Evolutionary conservation across 2,113 vertebrate genomes (phyloP).

Genomic region (Indicator maculatus): DNA sequence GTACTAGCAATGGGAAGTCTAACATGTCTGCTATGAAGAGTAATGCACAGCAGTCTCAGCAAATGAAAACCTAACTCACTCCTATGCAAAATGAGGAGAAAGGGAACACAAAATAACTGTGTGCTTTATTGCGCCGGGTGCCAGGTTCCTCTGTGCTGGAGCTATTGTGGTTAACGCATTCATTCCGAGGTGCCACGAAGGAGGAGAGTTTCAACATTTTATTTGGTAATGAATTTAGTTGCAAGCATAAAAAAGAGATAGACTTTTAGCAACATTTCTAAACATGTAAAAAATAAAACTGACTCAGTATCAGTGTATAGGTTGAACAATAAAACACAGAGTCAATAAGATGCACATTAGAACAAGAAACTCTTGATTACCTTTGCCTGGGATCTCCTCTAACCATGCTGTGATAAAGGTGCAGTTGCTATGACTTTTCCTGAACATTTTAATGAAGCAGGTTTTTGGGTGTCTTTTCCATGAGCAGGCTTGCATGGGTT

Average conservation of each 20-base stretch:
- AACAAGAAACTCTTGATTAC: constrained; percentile 15
- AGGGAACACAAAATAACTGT: constrained; percentile 65
- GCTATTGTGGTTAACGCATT: constrained; percentile 4
- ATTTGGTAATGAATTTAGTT: background rate
- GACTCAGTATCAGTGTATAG: background rate
- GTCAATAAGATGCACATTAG: constrained; percentile 30
- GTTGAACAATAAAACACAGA: background rate
- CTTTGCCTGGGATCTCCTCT: constrained; percentile 32
- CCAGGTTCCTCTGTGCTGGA: constrained; percentile 5
- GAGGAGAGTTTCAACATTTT: background rate
- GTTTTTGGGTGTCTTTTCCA: constrained; percentile 39
- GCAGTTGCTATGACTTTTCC: constrained; percentile 28
- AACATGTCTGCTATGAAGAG: constrained; percentile 68
- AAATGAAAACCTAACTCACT: constrained; percentile 74
- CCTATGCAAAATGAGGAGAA: constrained; percentile 74
- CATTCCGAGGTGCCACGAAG: background rate
- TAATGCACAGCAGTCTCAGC: constrained; percentile 57
- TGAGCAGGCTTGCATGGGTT: constrained; percentile 4
- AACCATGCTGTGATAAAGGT: constrained; percentile 37
- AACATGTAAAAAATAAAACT: background rate
- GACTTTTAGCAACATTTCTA: background rate
- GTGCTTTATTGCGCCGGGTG: constrained; percentile 46
- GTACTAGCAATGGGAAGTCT: constrained; percentile 20
- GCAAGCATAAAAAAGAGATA: background rate
- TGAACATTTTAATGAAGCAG: background rate